Evolutionary conservation across 1,140 invertebrate genomes (phyloP).

Genomic region (Atta texana): DNA sequence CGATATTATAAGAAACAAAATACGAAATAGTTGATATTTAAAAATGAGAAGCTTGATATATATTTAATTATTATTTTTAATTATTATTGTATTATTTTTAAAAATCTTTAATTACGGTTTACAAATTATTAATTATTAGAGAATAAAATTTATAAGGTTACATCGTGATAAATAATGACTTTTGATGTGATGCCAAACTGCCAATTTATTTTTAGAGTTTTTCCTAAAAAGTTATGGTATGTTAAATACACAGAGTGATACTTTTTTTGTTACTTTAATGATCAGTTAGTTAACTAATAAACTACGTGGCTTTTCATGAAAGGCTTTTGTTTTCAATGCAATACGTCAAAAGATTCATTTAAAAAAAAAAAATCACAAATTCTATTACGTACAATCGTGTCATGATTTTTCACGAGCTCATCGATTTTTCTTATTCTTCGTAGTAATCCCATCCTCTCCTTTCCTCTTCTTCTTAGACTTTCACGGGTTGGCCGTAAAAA

Average conservation of each 20-base stretch:
- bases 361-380: neutral
- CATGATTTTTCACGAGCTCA: slow-evolving; percentile 1
- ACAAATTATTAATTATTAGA: neutral
- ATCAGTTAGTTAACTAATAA: neutral
- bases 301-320: neutral
- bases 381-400: neutral
- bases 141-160: neutral
- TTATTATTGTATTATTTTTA: neutral
- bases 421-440: slow-evolving; percentile 50
- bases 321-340: neutral
- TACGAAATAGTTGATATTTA: neutral
- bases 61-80: neutral
- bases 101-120: neutral
- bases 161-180: neutral
- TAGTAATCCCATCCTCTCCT: neutral
- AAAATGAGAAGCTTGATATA: neutral
- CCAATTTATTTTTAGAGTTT: neutral
- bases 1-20: neutral
- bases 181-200: neutral
- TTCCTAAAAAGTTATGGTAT: neutral
- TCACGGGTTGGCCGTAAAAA: slow-evolving; percentile 70
- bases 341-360: neutral
- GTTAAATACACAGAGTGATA: neutral
- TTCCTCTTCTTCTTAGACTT: neutral
- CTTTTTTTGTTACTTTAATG: neutral